Percentiles rank a stretch among this genome's conserved stretches.
Conservation (phyloP, 2,888 invertebrate species). For the Polia nebulosa region DNA sequence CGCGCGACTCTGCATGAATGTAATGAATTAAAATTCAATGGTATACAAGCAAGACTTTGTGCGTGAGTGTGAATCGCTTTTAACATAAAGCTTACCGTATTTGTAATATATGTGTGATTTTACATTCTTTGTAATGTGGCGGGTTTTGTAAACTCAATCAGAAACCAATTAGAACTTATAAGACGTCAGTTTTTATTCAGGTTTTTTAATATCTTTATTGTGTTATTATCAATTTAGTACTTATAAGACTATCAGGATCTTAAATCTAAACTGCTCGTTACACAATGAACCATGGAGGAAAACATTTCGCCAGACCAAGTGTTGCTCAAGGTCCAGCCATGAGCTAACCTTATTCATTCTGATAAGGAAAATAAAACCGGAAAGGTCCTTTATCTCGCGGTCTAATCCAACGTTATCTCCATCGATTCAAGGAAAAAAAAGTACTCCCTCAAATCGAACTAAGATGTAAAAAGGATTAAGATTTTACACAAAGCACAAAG, state of each 20-base stretch:
- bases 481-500: conserved; percentile 85
- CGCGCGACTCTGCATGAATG: conserved; percentile 89
- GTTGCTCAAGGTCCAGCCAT: conserved; percentile 77
- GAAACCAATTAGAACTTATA: conserved; percentile 70
- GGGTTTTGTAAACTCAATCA: conserved; percentile 50
- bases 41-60: conserved; percentile 79
- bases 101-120: conserved; percentile 56
- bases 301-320: conserved; percentile 79
- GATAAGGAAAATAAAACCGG: conserved; percentile 76
- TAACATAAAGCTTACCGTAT: conserved; percentile 74
- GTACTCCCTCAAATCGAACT: conserved; percentile 73
- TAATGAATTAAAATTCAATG: conserved; percentile 90
- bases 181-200: conserved; percentile 23
- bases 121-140: conserved; percentile 48
- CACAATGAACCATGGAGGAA: conserved; percentile 77
- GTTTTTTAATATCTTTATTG: conserved; percentile 2
- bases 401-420: conserved; percentile 73
- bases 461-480: conserved; percentile 67
- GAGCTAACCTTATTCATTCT: conserved; percentile 73
- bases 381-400: conserved; percentile 71
- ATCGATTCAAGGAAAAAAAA: conserved; percentile 79
- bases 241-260: conserved; percentile 26
- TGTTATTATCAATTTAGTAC: conserved; percentile 35
- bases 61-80: conserved; percentile 81
- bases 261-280: conserved; percentile 61